A percentile compares a stretch with the other conserved stretches of the same genome.
Evolutionary conservation across 2,888 invertebrate genomes (phyloP).

Genomic region (Lithophane ornitopus): DNA sequence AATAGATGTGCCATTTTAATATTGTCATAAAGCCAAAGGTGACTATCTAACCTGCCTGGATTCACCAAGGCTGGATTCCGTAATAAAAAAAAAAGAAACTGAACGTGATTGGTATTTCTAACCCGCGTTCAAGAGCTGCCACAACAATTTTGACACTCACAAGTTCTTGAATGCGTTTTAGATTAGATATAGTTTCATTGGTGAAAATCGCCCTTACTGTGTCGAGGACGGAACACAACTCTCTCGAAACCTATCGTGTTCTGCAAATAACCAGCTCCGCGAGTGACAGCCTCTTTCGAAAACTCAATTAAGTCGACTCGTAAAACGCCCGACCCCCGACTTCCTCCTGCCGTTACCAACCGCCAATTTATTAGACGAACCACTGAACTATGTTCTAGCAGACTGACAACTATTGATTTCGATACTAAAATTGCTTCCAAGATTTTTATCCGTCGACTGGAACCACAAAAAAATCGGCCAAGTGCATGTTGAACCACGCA

Average conservation of each 20-base stretch:
- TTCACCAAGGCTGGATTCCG: no score
- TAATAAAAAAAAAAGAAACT: not conserved
- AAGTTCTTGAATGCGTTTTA: no score
- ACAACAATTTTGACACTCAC: not conserved
- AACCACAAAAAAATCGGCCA: no score
- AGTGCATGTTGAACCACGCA: no score
- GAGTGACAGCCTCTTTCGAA: constrained; percentile 71
- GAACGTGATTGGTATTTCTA: not conserved
- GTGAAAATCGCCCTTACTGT: constrained; percentile 7
- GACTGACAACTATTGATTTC: constrained; percentile 58
- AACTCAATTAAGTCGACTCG: constrained; percentile 78
- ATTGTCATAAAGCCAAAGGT: constrained; percentile 71
- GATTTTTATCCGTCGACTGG: constrained; percentile 18
- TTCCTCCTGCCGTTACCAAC: constrained; percentile 66
- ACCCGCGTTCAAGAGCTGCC: not conserved
- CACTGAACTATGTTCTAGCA: constrained; percentile 68
- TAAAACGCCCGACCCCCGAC: constrained; percentile 71
- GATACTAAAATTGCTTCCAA: constrained; percentile 26
- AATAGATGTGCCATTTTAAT: constrained; percentile 74
- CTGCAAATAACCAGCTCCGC: constrained; percentile 59
- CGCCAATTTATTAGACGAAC: constrained; percentile 76
- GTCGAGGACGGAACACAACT: constrained; percentile 29
- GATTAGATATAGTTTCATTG: not conserved
- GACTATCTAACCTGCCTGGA: constrained; percentile 35
- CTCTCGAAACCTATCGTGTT: constrained; percentile 39